These are phyloP conservation scores for Scarus forsteni DNA, from an alignment of 2,797 vertebrate species.

Conservation along the genomic window DNA sequence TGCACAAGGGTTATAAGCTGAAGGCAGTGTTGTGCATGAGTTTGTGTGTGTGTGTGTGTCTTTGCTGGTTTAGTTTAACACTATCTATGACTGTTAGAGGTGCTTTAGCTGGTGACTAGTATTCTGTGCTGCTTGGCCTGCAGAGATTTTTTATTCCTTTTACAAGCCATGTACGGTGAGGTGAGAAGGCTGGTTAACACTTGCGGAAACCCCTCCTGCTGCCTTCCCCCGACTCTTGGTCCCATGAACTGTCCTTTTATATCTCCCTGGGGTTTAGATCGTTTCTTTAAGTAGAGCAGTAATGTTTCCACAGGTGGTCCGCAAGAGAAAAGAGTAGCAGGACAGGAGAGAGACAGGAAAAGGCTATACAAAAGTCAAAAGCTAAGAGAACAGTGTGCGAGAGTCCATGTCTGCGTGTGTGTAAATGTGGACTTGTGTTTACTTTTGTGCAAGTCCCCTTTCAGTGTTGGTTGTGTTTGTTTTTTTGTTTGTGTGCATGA, in stretches of 20 bases:
- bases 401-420: conserved; percentile 35
- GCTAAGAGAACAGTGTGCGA: conserved; percentile 52
- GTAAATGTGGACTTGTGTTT: conserved; percentile 10
- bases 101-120: conserved; percentile 69
- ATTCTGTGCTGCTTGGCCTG: conserved; percentile 50
- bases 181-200: conserved; percentile 40
- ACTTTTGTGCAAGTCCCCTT: conserved; percentile 32
- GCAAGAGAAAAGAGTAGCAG: conserved; percentile 52
- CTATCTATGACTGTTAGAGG: conserved; percentile 71
- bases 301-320: conserved; percentile 67
- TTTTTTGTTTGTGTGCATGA: conserved; percentile 49
- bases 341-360: conserved; percentile 51
- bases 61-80: conserved; percentile 80
- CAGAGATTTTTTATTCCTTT: conserved; percentile 21
- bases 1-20: conserved; percentile 27
- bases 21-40: conserved; percentile 69
- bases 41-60: conserved; percentile 4
- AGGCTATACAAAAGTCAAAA: conserved; percentile 57
- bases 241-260: conserved; percentile 33
- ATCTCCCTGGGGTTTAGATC: conserved; percentile 41
- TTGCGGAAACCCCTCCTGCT: conserved; percentile 20
- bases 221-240: conserved; percentile 15
- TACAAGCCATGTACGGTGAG: conserved; percentile 57
- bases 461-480: conserved; percentile 49
- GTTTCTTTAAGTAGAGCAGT: conserved; percentile 47